Conservation (phyloP, 92 coral and sea anemone genomes). For the Palythoa heliodiscus region DNA sequence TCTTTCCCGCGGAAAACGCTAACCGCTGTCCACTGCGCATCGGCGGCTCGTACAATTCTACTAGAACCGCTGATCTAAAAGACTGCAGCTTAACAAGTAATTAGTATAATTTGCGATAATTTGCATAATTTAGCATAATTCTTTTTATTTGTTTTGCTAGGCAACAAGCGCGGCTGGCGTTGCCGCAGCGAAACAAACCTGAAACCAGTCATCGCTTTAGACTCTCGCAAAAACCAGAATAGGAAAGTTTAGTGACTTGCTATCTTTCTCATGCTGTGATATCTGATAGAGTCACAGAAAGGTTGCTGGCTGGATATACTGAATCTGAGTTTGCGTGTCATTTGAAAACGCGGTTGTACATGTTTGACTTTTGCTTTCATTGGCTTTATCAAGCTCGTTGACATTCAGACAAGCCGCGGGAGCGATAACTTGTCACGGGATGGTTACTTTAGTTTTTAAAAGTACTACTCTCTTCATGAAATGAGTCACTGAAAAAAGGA, state of each 20-base stretch:
- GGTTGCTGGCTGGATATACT: neutral
- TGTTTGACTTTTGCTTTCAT: conserved; percentile 18
- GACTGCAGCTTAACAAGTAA: neutral
- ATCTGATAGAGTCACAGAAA: neutral
- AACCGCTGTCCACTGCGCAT: neutral
- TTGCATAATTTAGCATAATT: conserved; percentile 4
- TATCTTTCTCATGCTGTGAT: neutral
- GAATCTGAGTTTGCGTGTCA: neutral
- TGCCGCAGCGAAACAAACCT: conserved; percentile 20
- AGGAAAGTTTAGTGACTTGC: neutral
- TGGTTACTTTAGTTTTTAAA: neutral
- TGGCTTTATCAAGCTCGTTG: neutral
- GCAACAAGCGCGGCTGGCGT: neutral
- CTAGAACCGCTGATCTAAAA: conserved; percentile 2
- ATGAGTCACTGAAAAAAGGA: neutral
- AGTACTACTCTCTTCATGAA: neutral
- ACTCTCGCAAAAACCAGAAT: neutral
- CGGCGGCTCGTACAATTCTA: conserved; percentile 3
- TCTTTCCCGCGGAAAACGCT: conserved; percentile 34
- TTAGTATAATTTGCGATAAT: neutral
- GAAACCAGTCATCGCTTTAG: neutral
- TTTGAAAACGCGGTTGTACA: neutral
- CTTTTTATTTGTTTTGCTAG: conserved; percentile 3
- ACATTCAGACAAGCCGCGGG: neutral
- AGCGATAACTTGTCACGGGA: neutral